phyloP scores from a whole-genome alignment of 2,797 vertebrate species.

The Anguilla anguilla region DNA sequence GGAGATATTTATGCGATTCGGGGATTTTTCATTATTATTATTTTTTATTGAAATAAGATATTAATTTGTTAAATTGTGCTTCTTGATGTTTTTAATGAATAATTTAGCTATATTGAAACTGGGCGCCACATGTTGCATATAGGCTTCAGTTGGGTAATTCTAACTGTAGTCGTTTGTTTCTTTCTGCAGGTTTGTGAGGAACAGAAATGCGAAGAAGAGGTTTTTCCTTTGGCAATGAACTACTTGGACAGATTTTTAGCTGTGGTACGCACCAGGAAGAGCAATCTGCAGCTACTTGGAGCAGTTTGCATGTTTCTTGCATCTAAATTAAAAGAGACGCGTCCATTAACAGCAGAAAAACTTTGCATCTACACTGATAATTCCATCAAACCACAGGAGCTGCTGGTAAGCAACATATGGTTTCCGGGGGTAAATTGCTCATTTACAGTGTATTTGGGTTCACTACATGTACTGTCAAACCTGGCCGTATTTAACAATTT shows the following conservation, averaged over 20 bases:
- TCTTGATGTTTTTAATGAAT: conserved; percentile 15
- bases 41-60: conserved; percentile 45
- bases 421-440: neutral
- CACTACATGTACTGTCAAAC: neutral
- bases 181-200: conserved; percentile 74
- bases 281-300: conserved; percentile 77
- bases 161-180: conserved; percentile 19
- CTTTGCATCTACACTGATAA: conserved; percentile 81
- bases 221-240: conserved; percentile 81
- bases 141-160: neutral
- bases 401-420: conserved; percentile 74
- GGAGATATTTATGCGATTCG: neutral
- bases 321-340: conserved; percentile 80
- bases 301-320: conserved; percentile 81
- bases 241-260: conserved; percentile 82
- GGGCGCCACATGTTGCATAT: conserved; percentile 44
- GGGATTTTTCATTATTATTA: conserved; percentile 35
- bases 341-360: conserved; percentile 78
- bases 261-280: conserved; percentile 76
- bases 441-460: neutral
- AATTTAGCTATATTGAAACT: conserved; percentile 27
- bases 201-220: conserved; percentile 80
- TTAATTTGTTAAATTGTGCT: conserved; percentile 27
- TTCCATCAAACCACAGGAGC: conserved; percentile 77
- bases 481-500: neutral